Base-by-base conservation (phyloP, 2,113 vertebrate species). In the Hydrochoerus hydrochaeris region DNA sequence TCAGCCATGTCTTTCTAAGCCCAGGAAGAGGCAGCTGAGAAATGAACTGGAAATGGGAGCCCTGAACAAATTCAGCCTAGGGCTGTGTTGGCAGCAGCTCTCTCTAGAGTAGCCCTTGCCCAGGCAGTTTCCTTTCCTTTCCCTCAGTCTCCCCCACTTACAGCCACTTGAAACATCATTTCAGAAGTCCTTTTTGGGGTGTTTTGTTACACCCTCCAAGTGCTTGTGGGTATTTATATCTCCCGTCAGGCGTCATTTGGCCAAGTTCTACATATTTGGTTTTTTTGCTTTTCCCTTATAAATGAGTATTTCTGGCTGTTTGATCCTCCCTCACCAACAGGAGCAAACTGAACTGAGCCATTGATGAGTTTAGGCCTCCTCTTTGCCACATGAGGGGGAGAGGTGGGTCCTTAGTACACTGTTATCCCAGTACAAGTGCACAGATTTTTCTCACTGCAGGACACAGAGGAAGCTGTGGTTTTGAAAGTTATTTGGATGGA, bases 401-500 rank as follows among this genome's bases (percentile, higher is more conserved):
- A 88, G 65, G 84, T 49, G 96, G 88, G 85, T 75, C 88, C 77
- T 62, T 87, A 63, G 85, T 20, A 62, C 32, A 6, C 17, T 82
- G 88, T 75, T 85, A 92, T 60, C 78, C 92, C 14, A 41, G 84
- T 46, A 88, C 85, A 94, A 94, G 90, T 92, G 88, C 67, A 60
- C n/a, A 88, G 75, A 63, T 91, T 96, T 97, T 97, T 90, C 82
- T 95, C 81, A 52, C 80, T 85, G 38, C 83, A 97, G 73, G 95
- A 92, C 14, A 69, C 13, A 77, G 93, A 96, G 96, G 97, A 97
- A 97, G 32, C 92, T 97, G 97, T 95, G 97, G 93, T 97, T 97
- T 97, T 52, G 78, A 83, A 88, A 94, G 57, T 95, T 97, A 84
- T 96, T 96, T 97, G 60, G 35, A 54, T 62, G 91, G 94, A 58